Base-by-base conservation (phyloP, 1,140 invertebrate species). In the Zaprionus capensis region DNA sequence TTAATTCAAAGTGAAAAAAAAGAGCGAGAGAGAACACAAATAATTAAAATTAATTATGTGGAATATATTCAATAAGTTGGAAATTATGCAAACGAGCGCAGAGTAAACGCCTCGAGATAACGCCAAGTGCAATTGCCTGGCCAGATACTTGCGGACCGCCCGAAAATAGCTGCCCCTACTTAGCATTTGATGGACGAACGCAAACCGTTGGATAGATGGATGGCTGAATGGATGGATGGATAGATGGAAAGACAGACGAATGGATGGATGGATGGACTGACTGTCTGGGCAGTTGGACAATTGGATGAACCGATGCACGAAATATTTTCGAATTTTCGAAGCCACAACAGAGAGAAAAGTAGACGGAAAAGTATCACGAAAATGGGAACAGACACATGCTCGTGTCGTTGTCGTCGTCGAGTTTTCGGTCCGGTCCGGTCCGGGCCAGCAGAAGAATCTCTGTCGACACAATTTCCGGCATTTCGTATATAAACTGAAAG, bases 31-130 rank as follows among this genome's bases (percentile, higher is more conserved):
- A 12, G 24, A 80, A 79, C 70, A 81, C 73, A 87, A 87, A 87
- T 87, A 87, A 87, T 87, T 88, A 87, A 87, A 87, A 87, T 87
- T 87, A 87, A 87, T 87, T 87, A 88, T 88, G 83, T 87, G 83
- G 83, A 87, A 87, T 88, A 87, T 87, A 87, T 87, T 87, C 83
- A 87, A 87, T 87, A 87, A 87, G 84, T 87, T 88, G 84, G 68
- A 87, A 87, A 87, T 87, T 88, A 87, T 87, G 84, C 83, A 87
- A 87, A 87, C 84, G 84, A 87, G 84, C 80, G 71, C 77, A 83
- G 78, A 88, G 83, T 78, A 86, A 87, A 83, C 68, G 78, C 70
- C 78, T 70, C 65, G 67, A 72, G 84, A 87, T 88, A 87, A 88
- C 78, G 71, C 83, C 78, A 88, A 86, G 84, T 88, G 84, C 83